Evolutionary conservation across 1,140 invertebrate genomes (phyloP).

Genomic region (Vanessa atalanta): DNA sequence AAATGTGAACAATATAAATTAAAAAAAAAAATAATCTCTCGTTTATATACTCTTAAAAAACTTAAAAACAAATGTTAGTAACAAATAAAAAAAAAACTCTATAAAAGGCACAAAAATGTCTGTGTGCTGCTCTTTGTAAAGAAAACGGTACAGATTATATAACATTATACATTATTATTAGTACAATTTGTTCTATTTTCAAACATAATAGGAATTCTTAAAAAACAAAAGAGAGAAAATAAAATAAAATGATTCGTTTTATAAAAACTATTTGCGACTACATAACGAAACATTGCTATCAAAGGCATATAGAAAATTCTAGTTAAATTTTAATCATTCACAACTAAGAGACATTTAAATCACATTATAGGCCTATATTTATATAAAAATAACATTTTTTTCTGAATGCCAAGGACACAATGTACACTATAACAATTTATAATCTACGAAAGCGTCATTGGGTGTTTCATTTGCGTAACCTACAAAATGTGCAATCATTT

Average conservation of each 20-base stretch:
- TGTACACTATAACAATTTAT: slow-evolving; percentile 17
- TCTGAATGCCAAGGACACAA: not conserved
- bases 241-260: not conserved
- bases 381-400: not conserved
- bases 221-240: not conserved
- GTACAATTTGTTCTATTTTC: not conserved
- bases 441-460: slow-evolving; percentile 53
- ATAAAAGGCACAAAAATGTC: not conserved
- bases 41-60: too few species aligned
- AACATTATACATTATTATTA: too few species aligned
- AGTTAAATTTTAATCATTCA: not conserved
- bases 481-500: slow-evolving; percentile 32
- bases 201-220: not conserved
- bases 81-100: too few species aligned
- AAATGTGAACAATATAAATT: not conserved
- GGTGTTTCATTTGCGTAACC: slow-evolving; percentile 44
- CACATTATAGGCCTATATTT: not conserved
- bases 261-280: not conserved
- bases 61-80: too few species aligned
- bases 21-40: not conserved
- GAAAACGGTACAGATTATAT: not conserved
- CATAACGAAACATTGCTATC: not conserved
- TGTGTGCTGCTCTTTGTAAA: not conserved
- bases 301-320: not conserved
- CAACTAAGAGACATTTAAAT: not conserved